Evolutionary conservation across 2,797 vertebrate species (phyloP), one percentile per base, ranked within the genome.

Genomic region (Eulemur mongoz): DNA sequence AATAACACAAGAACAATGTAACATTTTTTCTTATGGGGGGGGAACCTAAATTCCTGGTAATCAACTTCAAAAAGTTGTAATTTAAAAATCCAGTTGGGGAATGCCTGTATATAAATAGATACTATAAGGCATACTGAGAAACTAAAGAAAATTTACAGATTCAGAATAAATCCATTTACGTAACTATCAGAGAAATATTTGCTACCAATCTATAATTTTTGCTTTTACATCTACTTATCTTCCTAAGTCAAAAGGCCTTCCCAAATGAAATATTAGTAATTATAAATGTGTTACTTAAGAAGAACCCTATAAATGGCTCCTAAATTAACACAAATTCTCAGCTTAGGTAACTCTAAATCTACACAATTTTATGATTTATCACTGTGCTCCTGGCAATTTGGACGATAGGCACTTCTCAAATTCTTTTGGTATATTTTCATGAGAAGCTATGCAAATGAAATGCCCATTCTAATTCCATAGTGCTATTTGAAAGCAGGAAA

Each of bases 321-420:
- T 59, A n/a, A 40, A 67, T 67, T 57, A 96, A 91, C 30, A 61
- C 14, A 94, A 94, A 89, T 59, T 70, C 59, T 89, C 79, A 86
- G 75, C 54, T 83, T 32, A 73, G 25, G 61, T 94, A 94, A 82
- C 25, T 78, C 87, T 72, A 65, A 83, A 61, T 76, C n/a, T 79
- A 67, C 65, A 8, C 4, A 54, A 89, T 84, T 89, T 88, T 63
- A 78, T 35, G 43, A 93, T 61, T 13, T 75, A 54, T 86, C 40
- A 57, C 27, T 57, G 23, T 32, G 40, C 8, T 87, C 85, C 75
- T 30, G 45, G 30, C 63, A 78, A 63, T 63, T 27, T 82, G 57
- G 67, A 95, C 18, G 30, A 27, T 27, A 85, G 43, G 50, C 18
- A 17, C 5, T 57, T 76, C 38, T 80, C 35, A 78, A 67, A 85